Evolutionary conservation across 2,888 invertebrate genomes (phyloP).

Genomic region (Gasteruption jaculator): DNA sequence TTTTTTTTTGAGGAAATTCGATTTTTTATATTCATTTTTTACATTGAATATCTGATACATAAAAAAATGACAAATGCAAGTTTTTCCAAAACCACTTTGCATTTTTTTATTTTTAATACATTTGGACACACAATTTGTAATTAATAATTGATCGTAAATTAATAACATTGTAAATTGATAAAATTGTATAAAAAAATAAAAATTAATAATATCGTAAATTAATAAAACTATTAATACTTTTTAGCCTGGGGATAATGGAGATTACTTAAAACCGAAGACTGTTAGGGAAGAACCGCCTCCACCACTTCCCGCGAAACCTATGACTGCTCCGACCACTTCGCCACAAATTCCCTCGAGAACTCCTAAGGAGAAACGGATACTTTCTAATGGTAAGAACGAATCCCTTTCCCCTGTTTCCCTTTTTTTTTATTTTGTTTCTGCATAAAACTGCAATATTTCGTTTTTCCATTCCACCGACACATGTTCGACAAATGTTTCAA

Average conservation of each 20-base stretch:
- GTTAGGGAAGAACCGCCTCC: slow-evolving; percentile 26
- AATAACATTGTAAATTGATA: no score
- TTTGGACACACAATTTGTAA: slow-evolving; percentile 1
- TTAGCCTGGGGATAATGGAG: slow-evolving; percentile 35
- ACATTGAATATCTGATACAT: no score
- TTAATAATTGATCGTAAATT: no score
- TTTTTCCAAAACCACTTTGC: slow-evolving; percentile 7
- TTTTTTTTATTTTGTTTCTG: no score
- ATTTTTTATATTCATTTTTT: slow-evolving; percentile 1
- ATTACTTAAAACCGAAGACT: slow-evolving; percentile 25
- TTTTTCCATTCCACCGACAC: not conserved
- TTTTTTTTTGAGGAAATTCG: slow-evolving; percentile 8
- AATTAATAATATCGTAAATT: slow-evolving; percentile 5
- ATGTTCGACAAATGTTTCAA: no score
- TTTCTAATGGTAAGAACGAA: no score
- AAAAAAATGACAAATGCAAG: slow-evolving; percentile 1
- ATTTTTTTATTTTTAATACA: slow-evolving; percentile 5
- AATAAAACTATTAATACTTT: slow-evolving; percentile 10
- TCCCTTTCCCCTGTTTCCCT: no score
- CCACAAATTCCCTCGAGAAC: no score
- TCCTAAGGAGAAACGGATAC: slow-evolving; percentile 12
- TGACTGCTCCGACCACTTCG: slow-evolving; percentile 22
- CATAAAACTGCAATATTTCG: slow-evolving; percentile 11
- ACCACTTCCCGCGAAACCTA: slow-evolving; percentile 35
- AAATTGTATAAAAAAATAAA: no score